Evolutionary conservation across 2,113 vertebrate species (phyloP).

Genomic region (Mellivora capensis): DNA sequence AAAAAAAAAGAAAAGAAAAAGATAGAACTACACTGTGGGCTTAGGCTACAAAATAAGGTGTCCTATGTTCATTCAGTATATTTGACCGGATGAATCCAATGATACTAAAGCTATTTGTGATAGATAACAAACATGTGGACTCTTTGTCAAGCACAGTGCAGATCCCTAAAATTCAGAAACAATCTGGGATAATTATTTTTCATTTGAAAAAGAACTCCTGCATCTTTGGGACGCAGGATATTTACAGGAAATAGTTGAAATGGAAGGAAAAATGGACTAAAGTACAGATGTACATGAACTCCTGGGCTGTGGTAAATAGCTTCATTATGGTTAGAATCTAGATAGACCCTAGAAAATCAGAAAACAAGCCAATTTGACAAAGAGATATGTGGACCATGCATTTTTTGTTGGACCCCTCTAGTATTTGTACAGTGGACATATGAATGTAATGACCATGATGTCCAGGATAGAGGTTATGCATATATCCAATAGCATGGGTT

Average conservation of each 20-base stretch:
- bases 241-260: background rate
- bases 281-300: background rate
- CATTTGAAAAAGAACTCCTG: background rate
- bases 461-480: background rate
- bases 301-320: background rate
- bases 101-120: background rate
- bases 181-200: background rate
- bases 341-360: background rate
- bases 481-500: background rate
- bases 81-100: background rate
- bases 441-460: background rate
- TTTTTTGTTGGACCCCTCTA: background rate
- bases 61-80: background rate
- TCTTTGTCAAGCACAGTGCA: background rate
- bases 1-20: no score
- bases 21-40: background rate
- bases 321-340: background rate
- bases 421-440: background rate
- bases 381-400: background rate
- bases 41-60: background rate
- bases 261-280: background rate
- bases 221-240: fast-evolving
- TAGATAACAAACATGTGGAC: background rate
- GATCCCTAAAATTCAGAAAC: background rate
- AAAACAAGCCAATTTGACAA: background rate